Percentiles rank a stretch among this genome's conserved stretches.
Evolutionary conservation across 2,888 invertebrate species (phyloP).

Genomic region (Hyppa rectilinea): DNA sequence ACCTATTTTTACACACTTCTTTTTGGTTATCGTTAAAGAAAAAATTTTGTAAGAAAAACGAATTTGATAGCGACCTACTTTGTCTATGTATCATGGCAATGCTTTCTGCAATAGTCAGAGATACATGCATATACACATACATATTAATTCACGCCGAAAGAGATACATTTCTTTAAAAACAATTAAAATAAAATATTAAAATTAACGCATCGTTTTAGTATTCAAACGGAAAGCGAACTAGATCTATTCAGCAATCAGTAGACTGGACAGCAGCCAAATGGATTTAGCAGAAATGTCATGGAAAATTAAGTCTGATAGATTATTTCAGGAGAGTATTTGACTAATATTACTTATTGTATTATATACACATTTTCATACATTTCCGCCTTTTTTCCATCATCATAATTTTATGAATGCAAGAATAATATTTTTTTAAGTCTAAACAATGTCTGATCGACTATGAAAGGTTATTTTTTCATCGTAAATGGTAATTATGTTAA

Average conservation of each 20-base stretch:
- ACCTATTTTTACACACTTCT: not conserved
- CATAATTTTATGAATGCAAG: not conserved
- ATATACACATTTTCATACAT: no score
- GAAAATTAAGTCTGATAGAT: slow-evolving; percentile 25
- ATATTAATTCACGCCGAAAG: not conserved
- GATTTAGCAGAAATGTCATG: slow-evolving; percentile 45
- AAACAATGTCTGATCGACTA: not conserved
- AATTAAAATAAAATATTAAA: not conserved
- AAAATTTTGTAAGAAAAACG: not conserved
- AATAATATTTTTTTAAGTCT: not conserved
- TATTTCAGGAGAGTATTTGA: not conserved
- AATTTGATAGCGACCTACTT: not conserved
- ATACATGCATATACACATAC: not conserved
- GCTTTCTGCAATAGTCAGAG: not conserved
- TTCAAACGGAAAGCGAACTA: not conserved
- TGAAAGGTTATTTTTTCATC: no score
- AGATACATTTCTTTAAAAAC: not conserved
- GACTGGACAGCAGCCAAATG: slow-evolving; percentile 51
- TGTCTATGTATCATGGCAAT: not conserved
- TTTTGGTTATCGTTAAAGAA: not conserved
- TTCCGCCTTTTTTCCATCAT: not conserved
- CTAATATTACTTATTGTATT: not conserved
- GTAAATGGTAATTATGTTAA: not conserved
- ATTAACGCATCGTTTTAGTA: not conserved
- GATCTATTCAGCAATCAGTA: slow-evolving; percentile 46